Base-by-base conservation (phyloP, 53 echinoderm and acorn worm species). In the Astropecten irregularis region DNA sequence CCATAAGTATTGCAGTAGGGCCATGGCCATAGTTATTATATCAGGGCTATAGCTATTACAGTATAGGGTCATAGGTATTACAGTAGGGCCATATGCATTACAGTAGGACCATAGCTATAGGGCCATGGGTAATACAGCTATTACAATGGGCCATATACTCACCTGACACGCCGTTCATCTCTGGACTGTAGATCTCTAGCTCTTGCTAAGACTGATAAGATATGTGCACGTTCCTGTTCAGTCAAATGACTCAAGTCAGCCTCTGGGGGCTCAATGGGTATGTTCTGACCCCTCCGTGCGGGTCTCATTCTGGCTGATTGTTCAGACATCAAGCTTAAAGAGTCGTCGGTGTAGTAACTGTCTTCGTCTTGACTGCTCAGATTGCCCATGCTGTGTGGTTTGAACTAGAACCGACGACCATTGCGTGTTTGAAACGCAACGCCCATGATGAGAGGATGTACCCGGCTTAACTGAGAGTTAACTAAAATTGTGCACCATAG, bases 241-340 rank as follows among this genome's bases (percentile, higher is more conserved):
- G 94, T 96, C 31, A 96, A 68, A 48, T 96, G 97, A 49, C 94
- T 94, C 30, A 96, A 63, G 71, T 96, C 97, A 15, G 97, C 97
- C 33, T 92, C 94, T 3, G 92, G 88, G 22, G 74, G 66, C 18
- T 86, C 87, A 42, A 59, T 66, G 34, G 91, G 91, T 30, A 53
- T 57, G 29, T 84, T 56, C 50, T 77, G 84, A 18, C 69, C 71
- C 19, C 69, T 52, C 14, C 29, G 28, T 5, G 66, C 58, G 21
- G 82, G 82, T 53, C 73, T 49, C 88, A 72, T 82, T 31, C 82
- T 64, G 30, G 88, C 81, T 25, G 64, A 66, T 40, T 22, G 81
- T 63, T 81, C 66, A 0, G 81, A 81, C 74, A 74, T 74, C 58
- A 74, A 39, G 39, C 55, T 74, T 40, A 74, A 74, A 74, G 74